Percentiles rank a stretch among this genome's conserved stretches.
phyloP scores from a whole-genome alignment of 2,888 invertebrate genomes.

The Mimumesa dahlbomi region DNA sequence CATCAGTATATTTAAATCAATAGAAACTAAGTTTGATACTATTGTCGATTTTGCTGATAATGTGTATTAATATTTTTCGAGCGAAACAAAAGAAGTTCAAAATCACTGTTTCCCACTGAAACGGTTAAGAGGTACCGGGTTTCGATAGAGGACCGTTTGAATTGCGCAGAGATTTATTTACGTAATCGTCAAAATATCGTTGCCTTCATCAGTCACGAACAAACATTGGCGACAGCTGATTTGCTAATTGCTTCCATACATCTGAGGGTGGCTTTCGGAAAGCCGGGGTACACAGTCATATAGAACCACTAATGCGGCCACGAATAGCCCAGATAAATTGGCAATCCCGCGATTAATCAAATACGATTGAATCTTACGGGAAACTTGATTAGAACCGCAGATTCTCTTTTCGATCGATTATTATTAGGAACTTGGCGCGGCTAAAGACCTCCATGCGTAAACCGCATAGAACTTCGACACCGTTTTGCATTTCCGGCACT shows the following conservation, averaged over 20 bases:
- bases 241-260: slow-evolving; percentile 68
- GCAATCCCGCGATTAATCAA: slow-evolving; percentile 61
- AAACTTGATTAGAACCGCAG: slow-evolving; percentile 47
- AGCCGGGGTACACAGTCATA: slow-evolving; percentile 42
- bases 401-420: slow-evolving; percentile 35
- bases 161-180: slow-evolving; percentile 31
- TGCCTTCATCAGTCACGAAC: slow-evolving; percentile 67
- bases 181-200: slow-evolving; percentile 54
- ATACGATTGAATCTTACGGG: slow-evolving; percentile 55
- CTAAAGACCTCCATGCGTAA: not conserved
- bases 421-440: slow-evolving; percentile 12
- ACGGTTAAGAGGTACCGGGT: too few species aligned
- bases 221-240: slow-evolving; percentile 65
- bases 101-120: too few species aligned
- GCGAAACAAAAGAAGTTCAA: too few species aligned
- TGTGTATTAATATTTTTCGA: too few species aligned
- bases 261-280: slow-evolving; percentile 54
- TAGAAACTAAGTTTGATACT: too few species aligned
- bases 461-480: not conserved
- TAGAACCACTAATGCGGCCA: slow-evolving; percentile 52
- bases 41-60: too few species aligned
- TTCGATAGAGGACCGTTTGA: too few species aligned
- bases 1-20: too few species aligned
- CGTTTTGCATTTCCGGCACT: slow-evolving; percentile 8
- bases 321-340: slow-evolving; percentile 62